phyloP scores from a whole-genome alignment of 2,888 invertebrate genomes.

The Macrophya alboannulata region DNA sequence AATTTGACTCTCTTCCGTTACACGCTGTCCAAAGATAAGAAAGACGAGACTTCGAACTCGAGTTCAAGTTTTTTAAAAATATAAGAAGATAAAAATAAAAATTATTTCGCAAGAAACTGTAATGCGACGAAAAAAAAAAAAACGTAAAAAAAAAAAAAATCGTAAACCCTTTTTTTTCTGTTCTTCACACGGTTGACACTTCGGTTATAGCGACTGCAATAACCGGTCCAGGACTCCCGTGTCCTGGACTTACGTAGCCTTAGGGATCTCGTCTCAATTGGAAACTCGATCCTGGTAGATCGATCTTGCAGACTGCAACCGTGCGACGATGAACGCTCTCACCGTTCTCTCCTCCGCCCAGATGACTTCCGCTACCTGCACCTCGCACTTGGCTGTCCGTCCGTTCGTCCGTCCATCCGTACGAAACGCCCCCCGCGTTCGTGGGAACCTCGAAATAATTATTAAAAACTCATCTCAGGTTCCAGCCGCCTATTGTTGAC shows the following conservation, averaged over 20 bases:
- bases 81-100: background rate
- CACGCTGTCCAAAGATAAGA: no score
- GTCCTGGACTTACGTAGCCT: slow-evolving; percentile 8
- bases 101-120: background rate
- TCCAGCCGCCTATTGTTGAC: slow-evolving; percentile 77
- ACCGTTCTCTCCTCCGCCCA: slow-evolving; percentile 72
- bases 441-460: slow-evolving; percentile 79
- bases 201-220: background rate
- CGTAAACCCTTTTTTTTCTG: background rate
- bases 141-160: no score
- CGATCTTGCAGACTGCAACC: slow-evolving; percentile 71
- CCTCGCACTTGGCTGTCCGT: slow-evolving; percentile 70
- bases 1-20: background rate
- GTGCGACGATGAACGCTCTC: slow-evolving; percentile 70
- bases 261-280: slow-evolving; percentile 51
- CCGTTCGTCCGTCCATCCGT: slow-evolving; percentile 64
- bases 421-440: slow-evolving; percentile 79
- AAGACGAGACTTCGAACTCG: no score
- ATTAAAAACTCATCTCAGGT: slow-evolving; percentile 77
- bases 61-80: no score
- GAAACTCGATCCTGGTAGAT: slow-evolving; percentile 75
- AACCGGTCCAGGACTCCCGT: slow-evolving; percentile 43
- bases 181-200: slow-evolving; percentile 45
- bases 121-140: background rate
- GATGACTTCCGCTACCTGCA: slow-evolving; percentile 79